Base-by-base conservation (phyloP, 2,113 vertebrate genomes). In the Fregetta grallaria region DNA sequence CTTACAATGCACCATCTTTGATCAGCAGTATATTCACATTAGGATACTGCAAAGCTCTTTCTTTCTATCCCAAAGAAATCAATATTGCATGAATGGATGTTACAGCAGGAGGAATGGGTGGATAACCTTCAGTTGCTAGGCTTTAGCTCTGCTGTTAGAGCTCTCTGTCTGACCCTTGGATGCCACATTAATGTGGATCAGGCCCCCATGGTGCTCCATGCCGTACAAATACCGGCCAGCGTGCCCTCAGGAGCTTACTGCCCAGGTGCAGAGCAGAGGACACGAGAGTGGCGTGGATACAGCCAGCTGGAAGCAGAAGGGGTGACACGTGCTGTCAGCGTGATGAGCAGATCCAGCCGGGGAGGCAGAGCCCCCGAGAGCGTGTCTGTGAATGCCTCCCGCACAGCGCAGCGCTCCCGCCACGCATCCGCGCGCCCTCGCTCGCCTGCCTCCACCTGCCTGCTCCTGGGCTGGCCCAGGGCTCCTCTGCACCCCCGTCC, bases 31-130 rank as follows among this genome's bases (percentile, higher is more conserved):
- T 53, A 83, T 81, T 88, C 88, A 49, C 81, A 38, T 94, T 75
- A 68, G 82, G 92, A 92, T 95, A 36, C 84, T 78, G 87, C 90
- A 91, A 88, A 95, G 81, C 94, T 94, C 91, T 86, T 47, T 90
- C 82, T 95, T 89, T 76, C 74, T 92, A 7, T 86, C 80, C 66
- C 40, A 42, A 26, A 88, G 91, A 94, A 97, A 97, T 97, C 94
- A 78, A 92, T 95, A 75, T n/a, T 80, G 92, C 71, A 29, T 59
- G 74, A 65, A 21, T 36, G 70, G 49, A 11, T 11, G 70, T 56
- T 87, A 13, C 59, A 72, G 95, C 58, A 40, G 85, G 66, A 89
- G 74, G 66, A 58, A 15, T 2, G 29, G 62, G 53, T 53, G 66
- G 80, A 19, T 63, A 68, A 85, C 76, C 78, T 82, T 72, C 84